phyloP scores from a whole-genome alignment of 53 echinoderm and acorn worm genomes.

The Zoroaster sp. region DNA sequence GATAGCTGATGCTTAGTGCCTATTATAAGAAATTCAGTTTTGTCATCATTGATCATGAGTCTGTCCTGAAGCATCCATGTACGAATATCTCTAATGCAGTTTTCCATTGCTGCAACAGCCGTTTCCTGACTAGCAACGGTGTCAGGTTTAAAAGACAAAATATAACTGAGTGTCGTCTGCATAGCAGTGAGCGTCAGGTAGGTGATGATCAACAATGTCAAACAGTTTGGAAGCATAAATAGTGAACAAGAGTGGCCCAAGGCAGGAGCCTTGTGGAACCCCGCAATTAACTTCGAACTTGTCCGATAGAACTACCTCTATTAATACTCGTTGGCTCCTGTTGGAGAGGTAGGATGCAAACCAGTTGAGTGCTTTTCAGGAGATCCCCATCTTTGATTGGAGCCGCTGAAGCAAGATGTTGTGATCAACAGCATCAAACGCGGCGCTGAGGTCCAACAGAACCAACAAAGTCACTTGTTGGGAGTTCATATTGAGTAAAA shows the following conservation, averaged over 20 bases:
- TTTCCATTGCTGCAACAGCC: conserved; percentile 13
- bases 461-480: conserved; percentile 19
- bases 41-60: conserved; percentile 9
- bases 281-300: neutral
- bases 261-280: neutral
- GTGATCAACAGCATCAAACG: conserved; percentile 13
- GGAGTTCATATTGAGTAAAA: neutral
- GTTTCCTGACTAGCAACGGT: neutral
- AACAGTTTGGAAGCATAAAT: conserved; percentile 8
- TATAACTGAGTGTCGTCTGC: conserved; percentile 17
- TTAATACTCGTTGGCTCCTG: neutral
- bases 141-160: conserved; percentile 7
- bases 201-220: conserved; percentile 13
- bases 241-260: neutral
- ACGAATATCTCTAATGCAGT: neutral
- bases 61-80: conserved; percentile 19
- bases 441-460: conserved; percentile 3
- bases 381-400: neutral
- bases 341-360: neutral
- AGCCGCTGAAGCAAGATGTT: neutral
- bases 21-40: conserved; percentile 14
- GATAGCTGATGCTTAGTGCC: neutral
- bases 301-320: neutral
- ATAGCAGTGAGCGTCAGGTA: conserved; percentile 16
- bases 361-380: neutral